Percentiles rank a stretch among this genome's conserved stretches.
Conservation (phyloP, 2,113 vertebrate genomes). For the Scartelaos histophorus region DNA sequence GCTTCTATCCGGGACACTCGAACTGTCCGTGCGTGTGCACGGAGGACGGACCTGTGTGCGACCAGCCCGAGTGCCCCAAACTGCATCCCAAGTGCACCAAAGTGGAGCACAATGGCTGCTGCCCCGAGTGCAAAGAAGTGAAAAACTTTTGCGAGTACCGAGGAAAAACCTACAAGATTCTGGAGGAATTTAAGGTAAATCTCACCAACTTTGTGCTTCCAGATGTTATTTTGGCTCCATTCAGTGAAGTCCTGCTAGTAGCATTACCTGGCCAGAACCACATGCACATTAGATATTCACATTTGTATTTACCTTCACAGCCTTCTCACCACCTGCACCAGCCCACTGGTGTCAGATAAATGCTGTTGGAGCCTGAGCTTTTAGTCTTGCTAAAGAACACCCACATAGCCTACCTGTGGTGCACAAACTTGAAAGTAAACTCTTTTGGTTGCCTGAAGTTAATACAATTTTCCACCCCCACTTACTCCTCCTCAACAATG, state of each 20-base stretch:
- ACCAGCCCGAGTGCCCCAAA: conserved; percentile 97
- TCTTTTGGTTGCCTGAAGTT: background rate
- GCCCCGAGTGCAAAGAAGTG: conserved; percentile 98
- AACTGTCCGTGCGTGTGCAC: conserved; percentile 98
- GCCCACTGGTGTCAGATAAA: background rate
- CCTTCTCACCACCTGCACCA: background rate
- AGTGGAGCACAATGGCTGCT: conserved; percentile 98
- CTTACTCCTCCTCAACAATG: conserved; percentile 4
- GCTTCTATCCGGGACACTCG: conserved; percentile 98
- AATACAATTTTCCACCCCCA: background rate
- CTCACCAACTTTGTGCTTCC: background rate
- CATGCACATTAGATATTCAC: background rate
- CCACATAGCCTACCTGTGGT: background rate
- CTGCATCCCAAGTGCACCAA: conserved; percentile 99
- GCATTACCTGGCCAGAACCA: too few relatives aligned
- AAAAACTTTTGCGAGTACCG: conserved; percentile 99
- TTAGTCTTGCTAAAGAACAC: background rate
- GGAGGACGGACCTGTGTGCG: conserved; percentile 97
- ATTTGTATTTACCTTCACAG: background rate
- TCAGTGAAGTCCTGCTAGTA: background rate
- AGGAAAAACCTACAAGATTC: conserved; percentile 95
- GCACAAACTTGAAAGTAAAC: background rate
- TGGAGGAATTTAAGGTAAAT: conserved; percentile 99
- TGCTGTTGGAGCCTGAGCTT: background rate
- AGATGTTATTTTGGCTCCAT: background rate